A percentile compares a stretch with the other conserved stretches of the same genome.
phyloP scores from a whole-genome alignment of 2,113 vertebrate species.

The Sigmodon hispidus region DNA sequence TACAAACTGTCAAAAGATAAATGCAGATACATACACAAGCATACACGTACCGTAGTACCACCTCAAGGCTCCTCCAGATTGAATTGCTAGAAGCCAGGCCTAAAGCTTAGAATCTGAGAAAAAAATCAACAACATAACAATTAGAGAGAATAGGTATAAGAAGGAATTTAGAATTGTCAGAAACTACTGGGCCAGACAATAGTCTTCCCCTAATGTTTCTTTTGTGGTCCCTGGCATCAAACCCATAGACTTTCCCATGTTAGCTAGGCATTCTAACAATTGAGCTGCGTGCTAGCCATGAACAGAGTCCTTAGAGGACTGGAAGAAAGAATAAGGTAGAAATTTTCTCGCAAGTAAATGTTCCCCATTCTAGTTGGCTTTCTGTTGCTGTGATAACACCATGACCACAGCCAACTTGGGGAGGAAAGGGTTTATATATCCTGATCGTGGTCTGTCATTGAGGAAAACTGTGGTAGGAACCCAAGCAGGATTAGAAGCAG shows the following conservation, averaged over 20 bases:
- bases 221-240: neutral
- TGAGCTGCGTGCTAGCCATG: neutral
- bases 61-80: neutral
- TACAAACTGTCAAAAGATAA: neutral
- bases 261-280: neutral
- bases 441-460: neutral
- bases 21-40: neutral
- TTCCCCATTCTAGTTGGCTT: neutral
- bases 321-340: neutral
- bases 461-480: neutral
- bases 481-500: neutral
- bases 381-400: neutral
- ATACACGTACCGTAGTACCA: neutral
- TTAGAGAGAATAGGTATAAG: neutral
- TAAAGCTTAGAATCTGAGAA: neutral
- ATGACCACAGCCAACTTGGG: neutral
- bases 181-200: neutral
- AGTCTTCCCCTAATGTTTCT: neutral
- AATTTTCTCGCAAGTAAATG: neutral
- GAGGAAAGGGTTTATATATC: neutral
- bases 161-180: neutral
- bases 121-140: neutral
- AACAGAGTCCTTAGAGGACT: neutral
- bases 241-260: too few species aligned
- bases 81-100: constrained; percentile 5